phyloP scores from a whole-genome alignment of 2,113 vertebrate genomes.

The Delphinus delphis region DNA sequence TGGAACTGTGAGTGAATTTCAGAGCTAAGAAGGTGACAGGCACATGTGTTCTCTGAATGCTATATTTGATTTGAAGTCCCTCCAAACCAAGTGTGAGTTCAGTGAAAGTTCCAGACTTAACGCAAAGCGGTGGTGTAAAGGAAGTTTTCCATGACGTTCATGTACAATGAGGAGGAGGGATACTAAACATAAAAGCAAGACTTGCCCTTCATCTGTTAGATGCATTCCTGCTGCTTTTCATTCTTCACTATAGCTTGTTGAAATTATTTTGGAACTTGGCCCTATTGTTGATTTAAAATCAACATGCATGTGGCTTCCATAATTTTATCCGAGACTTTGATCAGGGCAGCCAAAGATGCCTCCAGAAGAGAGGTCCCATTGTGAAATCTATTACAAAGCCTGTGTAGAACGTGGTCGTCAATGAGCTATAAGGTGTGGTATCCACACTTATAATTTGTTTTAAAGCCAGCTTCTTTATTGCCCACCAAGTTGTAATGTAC shows the following conservation, averaged over 20 bases:
- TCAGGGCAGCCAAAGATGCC: background rate
- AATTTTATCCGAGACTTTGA: constrained; percentile 10
- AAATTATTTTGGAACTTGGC: background rate
- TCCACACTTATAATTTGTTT: background rate
- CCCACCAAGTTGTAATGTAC: background rate
- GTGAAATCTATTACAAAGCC: background rate
- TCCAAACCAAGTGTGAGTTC: background rate
- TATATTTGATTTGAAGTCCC: background rate
- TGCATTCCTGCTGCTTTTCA: background rate
- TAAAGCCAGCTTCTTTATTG: background rate
- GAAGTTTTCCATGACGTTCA: background rate
- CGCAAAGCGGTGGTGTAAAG: background rate
- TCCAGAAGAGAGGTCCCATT: background rate
- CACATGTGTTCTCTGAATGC: background rate
- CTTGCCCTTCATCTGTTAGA: background rate
- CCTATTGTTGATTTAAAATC: constrained; percentile 20
- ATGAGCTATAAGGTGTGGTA: background rate
- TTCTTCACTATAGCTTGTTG: background rate
- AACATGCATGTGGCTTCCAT: background rate
- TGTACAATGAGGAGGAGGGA: background rate
- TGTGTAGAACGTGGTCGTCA: background rate
- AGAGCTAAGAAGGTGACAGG: background rate
- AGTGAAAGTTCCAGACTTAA: background rate
- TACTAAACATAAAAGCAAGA: background rate
- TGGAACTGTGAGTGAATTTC: too few species aligned